phyloP scores from a whole-genome alignment of 2,113 vertebrate genomes.

The Charina bottae region DNA sequence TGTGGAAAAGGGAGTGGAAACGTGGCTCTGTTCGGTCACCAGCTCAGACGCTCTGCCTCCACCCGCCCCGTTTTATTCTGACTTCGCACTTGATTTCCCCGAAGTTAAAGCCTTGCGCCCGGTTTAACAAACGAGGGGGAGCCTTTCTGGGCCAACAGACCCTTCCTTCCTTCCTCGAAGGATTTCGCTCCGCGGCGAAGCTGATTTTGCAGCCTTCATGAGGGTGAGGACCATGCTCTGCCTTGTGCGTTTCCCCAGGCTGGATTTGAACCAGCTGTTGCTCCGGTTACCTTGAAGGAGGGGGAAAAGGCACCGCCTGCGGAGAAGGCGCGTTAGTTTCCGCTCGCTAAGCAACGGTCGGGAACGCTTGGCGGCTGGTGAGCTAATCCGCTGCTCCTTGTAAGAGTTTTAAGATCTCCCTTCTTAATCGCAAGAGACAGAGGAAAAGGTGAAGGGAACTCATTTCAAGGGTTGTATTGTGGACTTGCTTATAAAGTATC shows the following conservation, averaged over 20 bases:
- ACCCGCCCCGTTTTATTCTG: background rate
- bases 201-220: background rate
- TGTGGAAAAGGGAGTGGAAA: background rate
- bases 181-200: no score
- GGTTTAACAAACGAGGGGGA: background rate
- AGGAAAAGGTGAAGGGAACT: background rate
- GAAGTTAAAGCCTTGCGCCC: background rate
- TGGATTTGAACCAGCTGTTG: conserved; percentile 46
- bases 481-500: background rate
- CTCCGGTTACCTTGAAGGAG: conserved; percentile 46
- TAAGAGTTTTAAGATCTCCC: background rate
- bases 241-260: background rate
- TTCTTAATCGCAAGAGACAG: background rate
- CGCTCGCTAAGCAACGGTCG: conserved; percentile 10
- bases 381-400: background rate
- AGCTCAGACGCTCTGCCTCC: background rate
- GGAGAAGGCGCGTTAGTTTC: conserved; percentile 28
- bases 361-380: background rate
- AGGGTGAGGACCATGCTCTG: background rate
- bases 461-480: background rate
- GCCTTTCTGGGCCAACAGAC: no score
- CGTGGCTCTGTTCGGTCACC: background rate
- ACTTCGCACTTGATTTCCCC: no score
- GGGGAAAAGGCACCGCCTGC: conserved; percentile 27
- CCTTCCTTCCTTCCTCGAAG: no score